Percentiles rank a stretch among this genome's conserved stretches.
phyloP scores from a whole-genome alignment of 2,797 vertebrate genomes.

The Protosalanx chinensis region DNA sequence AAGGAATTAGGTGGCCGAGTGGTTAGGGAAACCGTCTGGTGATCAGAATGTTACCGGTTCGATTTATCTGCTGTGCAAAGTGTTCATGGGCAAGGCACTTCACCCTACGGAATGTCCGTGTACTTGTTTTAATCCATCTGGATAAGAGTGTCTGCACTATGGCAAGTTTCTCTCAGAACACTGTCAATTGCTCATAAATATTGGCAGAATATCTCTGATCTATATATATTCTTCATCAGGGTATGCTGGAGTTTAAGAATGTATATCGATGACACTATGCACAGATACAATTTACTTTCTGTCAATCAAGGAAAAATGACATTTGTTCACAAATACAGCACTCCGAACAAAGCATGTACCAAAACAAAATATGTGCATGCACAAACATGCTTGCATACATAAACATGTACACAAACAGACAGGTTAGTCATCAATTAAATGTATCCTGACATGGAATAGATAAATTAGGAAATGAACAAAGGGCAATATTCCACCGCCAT shows the following conservation, averaged over 20 bases:
- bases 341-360: constrained; percentile 40
- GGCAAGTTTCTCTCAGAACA: constrained; percentile 13
- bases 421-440: constrained; percentile 76
- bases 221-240: background rate
- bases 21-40: no score
- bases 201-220: constrained; percentile 4
- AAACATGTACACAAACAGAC: constrained; percentile 39
- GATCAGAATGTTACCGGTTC: no score
- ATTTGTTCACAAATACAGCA: constrained; percentile 8
- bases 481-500: constrained; percentile 62
- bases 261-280: background rate
- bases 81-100: no score
- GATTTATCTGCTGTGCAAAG: no score
- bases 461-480: constrained; percentile 76
- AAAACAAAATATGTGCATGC: background rate
- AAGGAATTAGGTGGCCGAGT: no score
- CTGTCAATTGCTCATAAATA: constrained; percentile 9
- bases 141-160: background rate
- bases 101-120: no score
- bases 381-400: background rate
- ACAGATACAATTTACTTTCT: constrained; percentile 10
- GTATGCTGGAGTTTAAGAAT: background rate
- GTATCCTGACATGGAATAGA: constrained; percentile 76
- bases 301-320: constrained; percentile 1
- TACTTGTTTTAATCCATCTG: no score